These are phyloP conservation scores for Calliphora vicina DNA, from an alignment of 1,140 invertebrate genomes.

Conservation along the genomic window DNA sequence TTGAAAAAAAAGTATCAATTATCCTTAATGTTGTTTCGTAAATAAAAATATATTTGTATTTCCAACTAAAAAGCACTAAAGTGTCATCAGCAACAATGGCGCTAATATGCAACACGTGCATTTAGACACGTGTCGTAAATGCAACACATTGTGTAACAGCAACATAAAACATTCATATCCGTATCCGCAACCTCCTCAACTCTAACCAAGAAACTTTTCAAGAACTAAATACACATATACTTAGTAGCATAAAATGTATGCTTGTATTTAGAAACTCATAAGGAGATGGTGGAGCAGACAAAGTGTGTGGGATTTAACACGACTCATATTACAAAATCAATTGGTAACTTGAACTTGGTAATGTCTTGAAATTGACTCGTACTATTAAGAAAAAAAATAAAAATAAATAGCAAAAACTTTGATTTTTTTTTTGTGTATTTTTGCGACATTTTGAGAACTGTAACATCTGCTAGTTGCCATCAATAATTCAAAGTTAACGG, in stretches of 20 bases:
- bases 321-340: background rate
- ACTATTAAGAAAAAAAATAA: background rate
- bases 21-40: background rate
- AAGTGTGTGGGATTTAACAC: background rate
- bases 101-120: slow-evolving; percentile 34
- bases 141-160: slow-evolving; percentile 14
- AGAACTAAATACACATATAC: background rate
- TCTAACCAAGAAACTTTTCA: background rate
- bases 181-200: background rate
- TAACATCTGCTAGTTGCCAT: slow-evolving; percentile 5
- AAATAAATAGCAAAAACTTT: background rate
- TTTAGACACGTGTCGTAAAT: slow-evolving; percentile 15
- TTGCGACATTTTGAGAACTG: background rate
- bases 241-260: no score
- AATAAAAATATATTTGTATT: background rate
- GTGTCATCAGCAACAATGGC: background rate
- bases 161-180: background rate
- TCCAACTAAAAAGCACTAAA: background rate
- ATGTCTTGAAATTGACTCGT: slow-evolving; percentile 6
- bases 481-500: slow-evolving; percentile 9
- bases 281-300: background rate
- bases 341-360: slow-evolving; percentile 2
- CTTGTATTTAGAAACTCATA: background rate
- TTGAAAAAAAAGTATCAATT: slow-evolving; percentile 14
- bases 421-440: background rate